These are phyloP conservation scores for Sebastes kiyomatsui DNA, from an alignment of 2,797 vertebrate genomes.

Conservation along the genomic window DNA sequence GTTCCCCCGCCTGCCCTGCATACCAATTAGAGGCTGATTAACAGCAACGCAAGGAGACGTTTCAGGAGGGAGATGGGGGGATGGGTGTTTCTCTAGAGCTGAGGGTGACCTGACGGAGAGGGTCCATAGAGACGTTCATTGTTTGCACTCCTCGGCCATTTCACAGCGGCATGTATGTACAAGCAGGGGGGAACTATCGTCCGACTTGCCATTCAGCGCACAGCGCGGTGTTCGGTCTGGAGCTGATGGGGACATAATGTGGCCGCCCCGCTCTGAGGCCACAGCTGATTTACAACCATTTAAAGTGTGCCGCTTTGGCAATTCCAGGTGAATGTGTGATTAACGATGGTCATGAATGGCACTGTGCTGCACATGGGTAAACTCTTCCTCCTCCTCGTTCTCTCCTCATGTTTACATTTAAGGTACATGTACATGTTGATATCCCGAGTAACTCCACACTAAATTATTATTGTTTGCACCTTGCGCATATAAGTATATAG, in stretches of 20 bases:
- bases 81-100: constrained; percentile 24
- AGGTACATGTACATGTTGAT: background rate
- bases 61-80: constrained; percentile 12
- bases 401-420: accelerated
- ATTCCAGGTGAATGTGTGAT: constrained; percentile 47
- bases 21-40: constrained; percentile 65
- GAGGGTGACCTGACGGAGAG: constrained; percentile 39
- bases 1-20: constrained; percentile 31
- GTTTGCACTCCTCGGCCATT: constrained; percentile 19
- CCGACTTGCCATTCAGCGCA: background rate
- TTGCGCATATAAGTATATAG: background rate
- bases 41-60: constrained; percentile 31
- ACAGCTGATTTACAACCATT: constrained; percentile 45
- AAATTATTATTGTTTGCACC: background rate
- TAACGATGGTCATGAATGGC: constrained; percentile 22
- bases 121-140: constrained; percentile 22
- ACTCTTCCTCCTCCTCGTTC: background rate
- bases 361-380: background rate
- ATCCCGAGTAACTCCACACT: background rate
- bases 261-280: constrained; percentile 9
- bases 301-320: constrained; percentile 30
- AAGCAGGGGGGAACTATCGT: constrained; percentile 1
- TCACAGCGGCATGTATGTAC: constrained; percentile 16
- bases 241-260: constrained; percentile 33
- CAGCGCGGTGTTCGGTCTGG: constrained; percentile 3